phyloP scores from a whole-genome alignment of 2,797 vertebrate species.

The Cygnus olor region DNA sequence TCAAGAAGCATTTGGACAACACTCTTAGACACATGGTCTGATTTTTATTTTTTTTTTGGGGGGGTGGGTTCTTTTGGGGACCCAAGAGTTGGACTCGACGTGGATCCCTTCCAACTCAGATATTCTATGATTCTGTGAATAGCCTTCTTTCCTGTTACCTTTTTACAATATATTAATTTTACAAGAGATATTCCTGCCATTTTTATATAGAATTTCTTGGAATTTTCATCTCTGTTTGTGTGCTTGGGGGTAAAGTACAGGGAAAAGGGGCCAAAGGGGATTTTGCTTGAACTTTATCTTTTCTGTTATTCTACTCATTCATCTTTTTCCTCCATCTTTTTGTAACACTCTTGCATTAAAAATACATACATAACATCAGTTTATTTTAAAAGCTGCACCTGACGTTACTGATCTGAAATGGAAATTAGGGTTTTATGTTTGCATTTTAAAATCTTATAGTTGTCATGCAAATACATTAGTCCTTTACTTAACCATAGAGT shows the following conservation, averaged over 20 bases:
- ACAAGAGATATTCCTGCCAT: neutral
- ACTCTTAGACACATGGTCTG: too few relatives aligned
- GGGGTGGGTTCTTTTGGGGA: too few relatives aligned
- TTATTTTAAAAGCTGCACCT: neutral
- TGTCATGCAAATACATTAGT: neutral
- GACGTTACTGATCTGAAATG: neutral
- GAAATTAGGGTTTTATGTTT: neutral
- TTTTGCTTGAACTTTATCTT: neutral
- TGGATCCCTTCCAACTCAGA: too few relatives aligned
- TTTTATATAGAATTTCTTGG: neutral
- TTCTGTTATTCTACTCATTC: neutral
- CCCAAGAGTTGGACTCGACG: too few relatives aligned
- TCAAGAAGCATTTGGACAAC: too few relatives aligned
- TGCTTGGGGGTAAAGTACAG: neutral
- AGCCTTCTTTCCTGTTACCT: neutral
- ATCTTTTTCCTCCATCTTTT: neutral
- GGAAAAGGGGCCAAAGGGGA: neutral
- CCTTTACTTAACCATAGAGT: constrained; percentile 1
- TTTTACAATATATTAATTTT: neutral
- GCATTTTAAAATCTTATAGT: neutral
- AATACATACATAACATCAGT: neutral
- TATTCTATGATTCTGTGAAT: neutral
- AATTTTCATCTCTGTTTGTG: neutral
- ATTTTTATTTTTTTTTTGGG: too few relatives aligned
- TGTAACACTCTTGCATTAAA: neutral